Evolutionary conservation across 2,797 vertebrate species (phyloP).

Genomic region (Thalassophryne amazonica): DNA sequence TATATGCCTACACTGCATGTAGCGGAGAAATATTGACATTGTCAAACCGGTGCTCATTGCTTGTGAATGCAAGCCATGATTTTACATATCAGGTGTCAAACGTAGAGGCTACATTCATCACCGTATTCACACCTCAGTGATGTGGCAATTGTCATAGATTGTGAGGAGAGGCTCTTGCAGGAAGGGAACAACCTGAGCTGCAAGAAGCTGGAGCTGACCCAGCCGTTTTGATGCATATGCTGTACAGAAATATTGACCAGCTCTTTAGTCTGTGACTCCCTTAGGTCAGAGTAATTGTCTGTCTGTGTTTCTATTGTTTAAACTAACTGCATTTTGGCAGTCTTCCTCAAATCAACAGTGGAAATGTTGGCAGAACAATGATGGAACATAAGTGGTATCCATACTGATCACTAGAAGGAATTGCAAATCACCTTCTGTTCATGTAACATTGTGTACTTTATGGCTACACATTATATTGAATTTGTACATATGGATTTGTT

Average conservation of each 20-base stretch:
- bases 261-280: conserved; percentile 79
- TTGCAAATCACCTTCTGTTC: conserved; percentile 30
- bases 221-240: conserved; percentile 75
- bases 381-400: conserved; percentile 50
- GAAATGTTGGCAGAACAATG: conserved; percentile 57
- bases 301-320: conserved; percentile 80
- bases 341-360: conserved; percentile 62
- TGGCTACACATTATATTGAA: conserved; percentile 4
- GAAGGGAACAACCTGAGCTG: conserved; percentile 43
- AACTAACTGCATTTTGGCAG: conserved; percentile 74
- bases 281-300: conserved; percentile 75
- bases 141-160: conserved; percentile 44
- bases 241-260: conserved; percentile 79
- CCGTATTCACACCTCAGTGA: conserved; percentile 56
- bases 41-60: conserved; percentile 57
- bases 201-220: conserved; percentile 64
- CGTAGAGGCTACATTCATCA: conserved; percentile 64
- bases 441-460: conserved; percentile 19
- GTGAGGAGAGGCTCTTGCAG: conserved; percentile 63
- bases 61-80: conserved; percentile 45
- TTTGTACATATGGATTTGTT: no score
- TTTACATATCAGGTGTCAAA: conserved; percentile 69
- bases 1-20: conserved; percentile 71
- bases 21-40: conserved; percentile 70
- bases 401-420: conserved; percentile 25